These are phyloP conservation scores for Folsomia candida DNA, from an alignment of 2,888 invertebrate genomes.

Conservation along the genomic window DNA sequence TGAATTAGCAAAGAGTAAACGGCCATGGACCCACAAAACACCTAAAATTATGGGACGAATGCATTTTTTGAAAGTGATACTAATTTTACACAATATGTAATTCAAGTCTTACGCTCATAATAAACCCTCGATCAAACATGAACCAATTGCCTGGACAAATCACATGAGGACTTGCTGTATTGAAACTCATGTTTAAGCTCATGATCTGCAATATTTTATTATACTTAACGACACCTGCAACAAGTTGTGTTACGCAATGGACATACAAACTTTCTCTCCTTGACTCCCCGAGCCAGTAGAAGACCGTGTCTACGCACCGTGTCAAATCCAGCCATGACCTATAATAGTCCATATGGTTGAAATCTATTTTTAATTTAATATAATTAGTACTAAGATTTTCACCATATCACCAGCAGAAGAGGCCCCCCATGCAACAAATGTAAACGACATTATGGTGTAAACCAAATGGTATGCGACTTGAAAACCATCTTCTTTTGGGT, in stretches of 20 bases:
- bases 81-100: not conserved
- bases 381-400: too few relatives aligned
- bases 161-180: not conserved
- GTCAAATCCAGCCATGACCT: not conserved
- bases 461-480: not conserved
- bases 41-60: too few relatives aligned
- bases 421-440: not conserved
- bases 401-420: not conserved
- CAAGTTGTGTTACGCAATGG: too few relatives aligned
- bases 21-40: not conserved
- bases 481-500: not conserved
- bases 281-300: not conserved
- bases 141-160: not conserved
- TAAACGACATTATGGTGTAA: not conserved
- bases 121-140: not conserved
- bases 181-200: not conserved
- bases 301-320: not conserved
- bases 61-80: not conserved
- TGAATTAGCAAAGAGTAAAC: not conserved
- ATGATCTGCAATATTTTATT: not conserved
- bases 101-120: not conserved
- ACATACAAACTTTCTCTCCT: not conserved
- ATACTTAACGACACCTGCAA: too few relatives aligned
- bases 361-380: not conserved
- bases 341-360: not conserved